Evolutionary conservation across 2,797 vertebrate genomes (phyloP).

Genomic region (Alcedo atthis): DNA sequence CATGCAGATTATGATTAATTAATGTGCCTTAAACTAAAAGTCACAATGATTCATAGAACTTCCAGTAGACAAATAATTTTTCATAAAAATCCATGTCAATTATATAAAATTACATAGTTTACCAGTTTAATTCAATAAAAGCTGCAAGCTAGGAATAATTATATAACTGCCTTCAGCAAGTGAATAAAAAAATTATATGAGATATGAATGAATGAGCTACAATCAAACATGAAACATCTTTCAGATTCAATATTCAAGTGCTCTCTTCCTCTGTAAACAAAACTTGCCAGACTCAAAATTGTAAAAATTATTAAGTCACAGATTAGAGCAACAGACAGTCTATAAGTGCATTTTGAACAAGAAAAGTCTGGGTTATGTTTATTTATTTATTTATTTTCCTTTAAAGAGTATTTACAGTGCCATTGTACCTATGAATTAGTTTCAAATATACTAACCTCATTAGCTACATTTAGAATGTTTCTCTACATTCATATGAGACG

Average conservation of each 20-base stretch:
- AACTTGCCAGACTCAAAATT: background rate
- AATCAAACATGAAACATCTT: background rate
- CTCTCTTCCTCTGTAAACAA: background rate
- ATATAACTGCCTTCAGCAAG: background rate
- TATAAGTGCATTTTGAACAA: background rate
- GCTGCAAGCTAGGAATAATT: background rate
- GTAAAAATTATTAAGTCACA: background rate
- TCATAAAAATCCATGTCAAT: background rate
- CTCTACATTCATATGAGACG: background rate
- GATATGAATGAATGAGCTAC: background rate
- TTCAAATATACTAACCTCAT: background rate
- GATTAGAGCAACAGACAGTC: background rate
- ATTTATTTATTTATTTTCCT: too few relatives aligned
- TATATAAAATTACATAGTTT: background rate
- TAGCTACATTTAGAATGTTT: background rate
- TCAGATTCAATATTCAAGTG: background rate
- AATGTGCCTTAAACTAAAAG: background rate
- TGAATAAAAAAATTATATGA: background rate
- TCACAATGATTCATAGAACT: background rate
- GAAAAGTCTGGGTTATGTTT: background rate
- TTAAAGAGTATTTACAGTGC: background rate
- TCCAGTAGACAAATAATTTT: background rate
- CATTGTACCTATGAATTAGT: background rate
- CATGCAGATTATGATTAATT: constrained; percentile 5
- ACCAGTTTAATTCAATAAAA: constrained; percentile 24